Evolutionary conservation across 2,113 vertebrate species (phyloP).

Genomic region (Oxyruncus cristatus): DNA sequence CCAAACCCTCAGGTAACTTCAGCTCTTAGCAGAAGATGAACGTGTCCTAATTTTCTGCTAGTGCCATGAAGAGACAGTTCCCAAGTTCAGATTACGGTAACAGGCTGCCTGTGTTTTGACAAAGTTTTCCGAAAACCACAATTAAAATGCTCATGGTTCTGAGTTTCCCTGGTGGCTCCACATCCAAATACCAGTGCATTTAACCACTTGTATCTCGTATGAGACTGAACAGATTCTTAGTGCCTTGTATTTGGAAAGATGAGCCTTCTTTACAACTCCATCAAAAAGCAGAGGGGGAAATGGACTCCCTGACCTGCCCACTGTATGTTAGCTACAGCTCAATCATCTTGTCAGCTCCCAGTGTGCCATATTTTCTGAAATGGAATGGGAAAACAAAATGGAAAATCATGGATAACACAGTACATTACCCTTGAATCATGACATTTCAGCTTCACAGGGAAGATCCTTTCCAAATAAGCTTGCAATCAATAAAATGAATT

Average conservation of each 20-base stretch:
- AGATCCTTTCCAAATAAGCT: neutral
- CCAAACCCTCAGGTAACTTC: neutral
- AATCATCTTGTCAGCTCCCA: neutral
- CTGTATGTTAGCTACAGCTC: neutral
- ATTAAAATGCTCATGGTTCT: neutral
- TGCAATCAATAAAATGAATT: neutral
- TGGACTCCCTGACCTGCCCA: neutral
- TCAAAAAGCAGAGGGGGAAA: neutral
- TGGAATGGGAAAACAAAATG: neutral
- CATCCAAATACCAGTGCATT: neutral
- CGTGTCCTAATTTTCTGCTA: neutral
- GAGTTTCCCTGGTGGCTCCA: neutral
- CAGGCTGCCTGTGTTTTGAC: neutral
- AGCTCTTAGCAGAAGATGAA: neutral
- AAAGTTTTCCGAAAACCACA: neutral
- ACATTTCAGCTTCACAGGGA: neutral
- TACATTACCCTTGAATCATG: neutral
- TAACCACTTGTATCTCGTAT: accelerated
- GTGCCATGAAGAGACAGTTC: neutral
- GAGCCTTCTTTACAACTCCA: neutral
- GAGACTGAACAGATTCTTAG: neutral
- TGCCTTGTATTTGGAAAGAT: neutral
- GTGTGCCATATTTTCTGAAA: neutral
- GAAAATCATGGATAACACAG: neutral
- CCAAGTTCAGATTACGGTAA: neutral